Conservation (phyloP, 2,113 vertebrate genomes). For the Varanus komodoensis region DNA sequence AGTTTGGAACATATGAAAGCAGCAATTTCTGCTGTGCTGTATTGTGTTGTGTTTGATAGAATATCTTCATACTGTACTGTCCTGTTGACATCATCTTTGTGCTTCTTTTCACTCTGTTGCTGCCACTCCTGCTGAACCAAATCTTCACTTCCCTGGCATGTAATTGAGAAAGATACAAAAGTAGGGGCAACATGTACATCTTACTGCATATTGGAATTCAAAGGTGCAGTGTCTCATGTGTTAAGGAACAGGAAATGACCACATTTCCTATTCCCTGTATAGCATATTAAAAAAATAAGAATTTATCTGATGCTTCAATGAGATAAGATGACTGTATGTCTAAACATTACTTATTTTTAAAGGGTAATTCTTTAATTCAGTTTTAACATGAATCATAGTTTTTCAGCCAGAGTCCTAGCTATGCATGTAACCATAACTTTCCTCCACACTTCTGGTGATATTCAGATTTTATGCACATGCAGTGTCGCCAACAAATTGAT, state of each 20-base stretch:
- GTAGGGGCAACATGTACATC: background rate
- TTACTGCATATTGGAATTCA: background rate
- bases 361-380: background rate
- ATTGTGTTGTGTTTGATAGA: too few species aligned
- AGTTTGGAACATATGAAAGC: too few species aligned
- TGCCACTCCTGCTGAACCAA: background rate
- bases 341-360: background rate
- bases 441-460: background rate
- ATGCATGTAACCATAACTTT: background rate
- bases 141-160: background rate
- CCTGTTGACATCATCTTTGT: too few species aligned
- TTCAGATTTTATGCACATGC: constrained; percentile 19
- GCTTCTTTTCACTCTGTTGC: background rate
- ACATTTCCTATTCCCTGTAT: background rate
- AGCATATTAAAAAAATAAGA: background rate
- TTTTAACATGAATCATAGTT: background rate
- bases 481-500: background rate
- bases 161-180: background rate
- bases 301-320: background rate
- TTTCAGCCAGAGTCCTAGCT: background rate
- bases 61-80: too few species aligned
- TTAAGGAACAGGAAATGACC: background rate
- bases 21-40: too few species aligned
- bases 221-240: background rate
- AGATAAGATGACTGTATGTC: background rate